Conservation (phyloP, 1,140 invertebrate species). For the Drosophila oshimai region DNA sequence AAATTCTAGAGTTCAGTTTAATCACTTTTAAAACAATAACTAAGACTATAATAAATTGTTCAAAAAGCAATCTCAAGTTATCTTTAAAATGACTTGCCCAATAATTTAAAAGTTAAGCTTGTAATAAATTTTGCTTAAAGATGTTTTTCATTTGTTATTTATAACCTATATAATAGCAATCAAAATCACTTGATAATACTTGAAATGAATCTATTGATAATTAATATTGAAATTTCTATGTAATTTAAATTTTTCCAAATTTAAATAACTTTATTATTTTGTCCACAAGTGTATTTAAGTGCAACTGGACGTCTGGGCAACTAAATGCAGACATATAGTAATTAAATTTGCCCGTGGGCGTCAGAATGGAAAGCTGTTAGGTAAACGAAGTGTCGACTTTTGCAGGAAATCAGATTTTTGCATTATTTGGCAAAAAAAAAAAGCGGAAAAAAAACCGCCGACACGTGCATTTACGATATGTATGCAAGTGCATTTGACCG, state of each 20-base stretch:
- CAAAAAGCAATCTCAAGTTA: too few relatives aligned
- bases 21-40: too few relatives aligned
- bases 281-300: neutral
- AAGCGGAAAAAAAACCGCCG: slow-evolving; percentile 8
- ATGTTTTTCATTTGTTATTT: too few relatives aligned
- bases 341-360: slow-evolving; percentile 23
- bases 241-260: too few relatives aligned
- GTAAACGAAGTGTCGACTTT: neutral
- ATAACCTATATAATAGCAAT: too few relatives aligned
- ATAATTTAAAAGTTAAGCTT: neutral
- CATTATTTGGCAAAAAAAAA: slow-evolving; percentile 23
- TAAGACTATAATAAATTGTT: too few relatives aligned
- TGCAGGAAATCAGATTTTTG: slow-evolving; percentile 12
- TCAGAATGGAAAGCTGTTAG: slow-evolving; percentile 10
- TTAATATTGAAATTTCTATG: too few relatives aligned
- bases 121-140: neutral
- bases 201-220: too few relatives aligned
- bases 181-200: too few relatives aligned
- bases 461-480: slow-evolving; percentile 19
- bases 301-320: neutral
- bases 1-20: too few relatives aligned
- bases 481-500: slow-evolving; percentile 18
- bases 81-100: too few relatives aligned
- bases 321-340: slow-evolving; percentile 21
- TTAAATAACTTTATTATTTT: neutral